These are phyloP conservation scores for Lasioglossum lativentre DNA, from an alignment of 2,888 invertebrate species.

Conservation along the genomic window DNA sequence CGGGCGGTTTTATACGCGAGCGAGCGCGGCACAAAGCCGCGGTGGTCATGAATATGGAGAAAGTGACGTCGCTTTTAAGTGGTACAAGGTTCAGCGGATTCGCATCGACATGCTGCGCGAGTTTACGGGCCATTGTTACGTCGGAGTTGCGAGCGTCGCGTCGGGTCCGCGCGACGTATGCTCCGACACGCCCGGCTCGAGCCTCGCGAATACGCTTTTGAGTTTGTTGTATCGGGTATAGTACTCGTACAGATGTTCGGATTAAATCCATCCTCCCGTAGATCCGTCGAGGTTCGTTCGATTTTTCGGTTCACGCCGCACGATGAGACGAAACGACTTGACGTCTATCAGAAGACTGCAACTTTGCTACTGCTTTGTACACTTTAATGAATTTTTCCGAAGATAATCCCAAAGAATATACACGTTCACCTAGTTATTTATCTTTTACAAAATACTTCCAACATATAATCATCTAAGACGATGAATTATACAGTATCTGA, in stretches of 20 bases:
- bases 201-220: not conserved
- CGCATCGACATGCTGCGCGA: slow-evolving; percentile 18
- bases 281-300: not conserved
- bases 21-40: slow-evolving; percentile 15
- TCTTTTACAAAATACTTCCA: too few species aligned
- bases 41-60: slow-evolving; percentile 53
- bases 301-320: too few species aligned
- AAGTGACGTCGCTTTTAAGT: slow-evolving; percentile 41
- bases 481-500: too few species aligned
- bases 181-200: not conserved
- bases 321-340: too few species aligned
- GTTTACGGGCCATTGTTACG: slow-evolving; percentile 25
- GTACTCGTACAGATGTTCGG: not conserved
- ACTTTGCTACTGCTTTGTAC: not conserved
- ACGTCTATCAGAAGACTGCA: not conserved
- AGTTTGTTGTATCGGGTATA: not conserved
- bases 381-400: not conserved
- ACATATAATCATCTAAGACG: too few species aligned
- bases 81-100: slow-evolving; percentile 34
- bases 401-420: not conserved
- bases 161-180: not conserved
- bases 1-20: slow-evolving; percentile 19
- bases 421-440: too few species aligned
- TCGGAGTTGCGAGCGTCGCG: not conserved
- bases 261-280: not conserved